These are phyloP conservation scores for Sceloporus undulatus DNA, from an alignment of 2,113 vertebrate genomes.

Conservation along the genomic window DNA sequence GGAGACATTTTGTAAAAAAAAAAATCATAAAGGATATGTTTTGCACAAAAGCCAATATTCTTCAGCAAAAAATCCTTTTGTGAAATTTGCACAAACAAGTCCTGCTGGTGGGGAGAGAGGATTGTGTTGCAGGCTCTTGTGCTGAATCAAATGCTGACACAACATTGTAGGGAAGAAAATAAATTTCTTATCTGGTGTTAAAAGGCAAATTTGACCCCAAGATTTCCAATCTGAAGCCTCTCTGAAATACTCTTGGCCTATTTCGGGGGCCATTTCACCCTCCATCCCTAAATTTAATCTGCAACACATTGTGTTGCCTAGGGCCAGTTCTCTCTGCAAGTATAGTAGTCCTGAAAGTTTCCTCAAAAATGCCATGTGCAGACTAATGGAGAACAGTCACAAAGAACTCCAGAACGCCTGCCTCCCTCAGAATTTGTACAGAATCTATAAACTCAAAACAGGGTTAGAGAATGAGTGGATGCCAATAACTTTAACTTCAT, in stretches of 20 bases:
- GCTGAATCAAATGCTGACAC: not conserved
- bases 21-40: no score
- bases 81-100: no score
- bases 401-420: constrained; percentile 57
- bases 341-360: constrained; percentile 41
- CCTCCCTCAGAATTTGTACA: constrained; percentile 70
- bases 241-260: constrained; percentile 25
- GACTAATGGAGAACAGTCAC: constrained; percentile 48
- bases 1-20: no score
- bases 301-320: constrained; percentile 25
- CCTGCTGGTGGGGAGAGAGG: no score
- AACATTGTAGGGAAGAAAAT: not conserved
- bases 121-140: no score
- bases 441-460: constrained; percentile 80
- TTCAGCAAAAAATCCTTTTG: no score
- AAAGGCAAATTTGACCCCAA: constrained; percentile 16
- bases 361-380: constrained; percentile 42
- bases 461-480: constrained; percentile 74
- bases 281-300: constrained; percentile 44
- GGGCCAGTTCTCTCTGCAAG: constrained; percentile 34
- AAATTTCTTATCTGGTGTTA: not conserved
- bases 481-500: constrained; percentile 88
- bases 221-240: constrained; percentile 22
- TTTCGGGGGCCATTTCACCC: constrained; percentile 36
- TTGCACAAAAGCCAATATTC: no score